Base-by-base conservation (phyloP, 2,888 invertebrate genomes). In the Patella ulyssiponensis region DNA sequence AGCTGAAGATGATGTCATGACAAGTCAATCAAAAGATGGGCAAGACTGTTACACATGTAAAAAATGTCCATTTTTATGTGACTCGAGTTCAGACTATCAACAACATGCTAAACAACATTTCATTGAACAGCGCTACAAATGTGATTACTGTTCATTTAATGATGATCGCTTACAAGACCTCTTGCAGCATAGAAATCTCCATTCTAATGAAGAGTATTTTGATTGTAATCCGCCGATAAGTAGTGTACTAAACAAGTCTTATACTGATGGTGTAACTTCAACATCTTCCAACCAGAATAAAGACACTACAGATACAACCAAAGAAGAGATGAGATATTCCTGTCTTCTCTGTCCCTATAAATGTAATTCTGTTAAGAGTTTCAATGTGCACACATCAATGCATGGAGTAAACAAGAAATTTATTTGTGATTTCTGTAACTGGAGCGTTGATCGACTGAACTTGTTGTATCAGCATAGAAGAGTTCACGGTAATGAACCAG, bases 401-500 rank as follows among this genome's bases (percentile, higher is more conserved):
- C 89, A 89, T 84, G 87, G 87, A 14, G 64, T 84, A 27, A 86
- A 82, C 75, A 81, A 81, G 44, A 86, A 87, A 54, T 90, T 88
- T 79, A 86, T 84, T 44, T 90, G 90, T 80, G 89, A 90, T 76
- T 87, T 84, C 78, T 90, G 90, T 79, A 87, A 88, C 83, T 90
- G 89, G 89, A 88, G 88, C 80, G 84, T 87, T 27, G 87, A 89
- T 76, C 78, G 87, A 69, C 80, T 89, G 2, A 86, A 86, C 74
- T 80, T 88, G 15, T 76, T 90, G 74, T 86, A 86, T 79, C 87
- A 88, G 70, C 90, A 90, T 77, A 85, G 89, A 33, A 83, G 82
- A 78, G 86, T 89, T 9, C 89, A 89, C 79, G 74, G 83, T 12
- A 75, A 78, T 69, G 86, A 87, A 71, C 77, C 83, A 9, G 83